Conservation (phyloP, 35 echinoderm and acorn worm species). For the Hemicentrotus pulcherrimus region DNA sequence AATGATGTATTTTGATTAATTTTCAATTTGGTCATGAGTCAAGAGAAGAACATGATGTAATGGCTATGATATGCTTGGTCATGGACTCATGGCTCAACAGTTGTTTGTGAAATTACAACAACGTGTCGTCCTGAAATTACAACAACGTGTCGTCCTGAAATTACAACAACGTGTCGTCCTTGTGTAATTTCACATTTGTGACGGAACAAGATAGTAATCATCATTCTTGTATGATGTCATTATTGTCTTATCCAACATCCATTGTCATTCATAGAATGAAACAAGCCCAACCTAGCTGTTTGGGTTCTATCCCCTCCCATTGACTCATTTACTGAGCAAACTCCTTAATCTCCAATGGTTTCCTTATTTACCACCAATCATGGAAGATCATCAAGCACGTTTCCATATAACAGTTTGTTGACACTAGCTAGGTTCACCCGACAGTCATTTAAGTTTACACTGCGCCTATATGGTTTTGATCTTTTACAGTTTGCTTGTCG, state of each 20-base stretch:
- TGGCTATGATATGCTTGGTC: too few species aligned
- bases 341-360: neutral
- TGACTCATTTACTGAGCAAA: constrained; percentile 13
- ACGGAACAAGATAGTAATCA: neutral
- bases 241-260: neutral
- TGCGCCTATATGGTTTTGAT: too few species aligned
- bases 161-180: neutral
- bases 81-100: too few species aligned
- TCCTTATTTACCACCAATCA: constrained; percentile 10
- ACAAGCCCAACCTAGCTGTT: neutral
- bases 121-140: too few species aligned
- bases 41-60: too few species aligned
- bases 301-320: neutral
- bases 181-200: neutral
- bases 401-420: constrained; percentile 3
- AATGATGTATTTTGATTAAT: too few species aligned
- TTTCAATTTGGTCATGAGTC: too few species aligned
- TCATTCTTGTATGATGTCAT: neutral
- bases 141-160: too few species aligned
- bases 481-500: too few species aligned
- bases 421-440: neutral
- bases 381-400: neutral
- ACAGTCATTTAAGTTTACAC: too few species aligned
- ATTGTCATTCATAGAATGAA: neutral
- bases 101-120: too few species aligned